A percentile compares a stretch with the other conserved stretches of the same genome.
These are phyloP conservation scores for Cataglyphis cursor DNA, from an alignment of 2,888 invertebrate species.

Conservation along the genomic window DNA sequence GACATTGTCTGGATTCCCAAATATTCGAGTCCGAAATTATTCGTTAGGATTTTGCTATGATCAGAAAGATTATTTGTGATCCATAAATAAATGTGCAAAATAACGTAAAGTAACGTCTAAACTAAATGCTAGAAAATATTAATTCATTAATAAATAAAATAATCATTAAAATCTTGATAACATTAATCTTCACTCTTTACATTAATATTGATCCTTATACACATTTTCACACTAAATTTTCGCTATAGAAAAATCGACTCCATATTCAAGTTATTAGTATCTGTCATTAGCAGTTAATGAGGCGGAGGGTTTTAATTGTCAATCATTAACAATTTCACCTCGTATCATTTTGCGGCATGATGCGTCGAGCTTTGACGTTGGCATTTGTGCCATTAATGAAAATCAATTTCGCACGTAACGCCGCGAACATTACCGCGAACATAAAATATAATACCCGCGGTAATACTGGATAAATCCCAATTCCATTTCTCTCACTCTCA, in stretches of 20 bases:
- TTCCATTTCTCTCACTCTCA: conserved; percentile 45
- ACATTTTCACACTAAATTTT: background rate
- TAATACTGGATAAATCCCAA: conserved; percentile 48
- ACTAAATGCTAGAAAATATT: background rate
- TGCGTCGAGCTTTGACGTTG: conserved; percentile 32
- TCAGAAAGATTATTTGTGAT: conserved; percentile 20
- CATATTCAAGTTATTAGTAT: conserved; percentile 20
- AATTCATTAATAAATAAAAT: background rate
- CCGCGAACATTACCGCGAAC: conserved; percentile 36
- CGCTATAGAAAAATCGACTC: background rate
- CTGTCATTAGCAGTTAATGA: conserved; percentile 48
- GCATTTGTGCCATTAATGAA: conserved; percentile 53
- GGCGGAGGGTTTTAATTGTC: conserved; percentile 46
- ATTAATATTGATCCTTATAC: background rate
- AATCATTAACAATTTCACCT: conserved; percentile 44
- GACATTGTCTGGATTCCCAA: conserved; percentile 43
- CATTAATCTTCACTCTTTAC: conserved; percentile 10
- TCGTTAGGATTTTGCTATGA: background rate
- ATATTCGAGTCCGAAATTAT: conserved; percentile 24
- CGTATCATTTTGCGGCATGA: conserved; percentile 51
- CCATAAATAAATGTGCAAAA: background rate
- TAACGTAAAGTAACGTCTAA: background rate
- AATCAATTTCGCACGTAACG: conserved; percentile 47
- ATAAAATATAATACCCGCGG: conserved; percentile 43
- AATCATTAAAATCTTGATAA: no score